Percentiles rank a stretch among this genome's conserved stretches.
These are phyloP conservation scores for Hyles euphorbiae DNA, from an alignment of 1,140 invertebrate species.

Conservation along the genomic window DNA sequence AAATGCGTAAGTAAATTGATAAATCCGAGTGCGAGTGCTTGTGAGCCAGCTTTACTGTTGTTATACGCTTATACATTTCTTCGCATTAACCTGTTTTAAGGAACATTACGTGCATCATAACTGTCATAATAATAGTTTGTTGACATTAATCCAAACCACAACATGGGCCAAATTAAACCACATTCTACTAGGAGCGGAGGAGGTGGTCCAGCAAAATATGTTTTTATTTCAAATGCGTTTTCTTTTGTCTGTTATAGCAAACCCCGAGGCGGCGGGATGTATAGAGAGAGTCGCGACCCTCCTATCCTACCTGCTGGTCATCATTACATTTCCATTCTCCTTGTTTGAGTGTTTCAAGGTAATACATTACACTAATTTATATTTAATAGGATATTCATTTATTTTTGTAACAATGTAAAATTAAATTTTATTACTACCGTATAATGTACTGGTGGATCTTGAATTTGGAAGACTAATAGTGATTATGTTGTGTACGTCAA, in stretches of 20 bases:
- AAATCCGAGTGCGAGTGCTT: slow-evolving; percentile 21
- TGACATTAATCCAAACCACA: slow-evolving; percentile 11
- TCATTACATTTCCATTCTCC: slow-evolving; percentile 90
- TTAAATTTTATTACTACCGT: neutral
- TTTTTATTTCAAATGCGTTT: slow-evolving; percentile 11
- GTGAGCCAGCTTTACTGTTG: slow-evolving; percentile 17
- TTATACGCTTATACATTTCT: slow-evolving; percentile 17
- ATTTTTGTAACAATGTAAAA: neutral
- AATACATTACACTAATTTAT: neutral
- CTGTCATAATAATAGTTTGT: slow-evolving; percentile 10
- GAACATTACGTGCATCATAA: slow-evolving; percentile 5
- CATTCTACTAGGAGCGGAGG: slow-evolving; percentile 1
- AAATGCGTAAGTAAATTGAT: slow-evolving; percentile 63
- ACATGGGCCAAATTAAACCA: slow-evolving; percentile 6
- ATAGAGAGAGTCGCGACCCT: slow-evolving; percentile 89
- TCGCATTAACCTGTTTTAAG: slow-evolving; percentile 14
- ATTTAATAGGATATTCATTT: too few relatives aligned
- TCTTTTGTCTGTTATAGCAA: slow-evolving; percentile 54
- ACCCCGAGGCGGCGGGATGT: slow-evolving; percentile 77
- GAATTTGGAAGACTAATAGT: neutral
- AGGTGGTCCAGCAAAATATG: too few relatives aligned
- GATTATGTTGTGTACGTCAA: neutral
- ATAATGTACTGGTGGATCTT: neutral
- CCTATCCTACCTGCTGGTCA: slow-evolving; percentile 85
- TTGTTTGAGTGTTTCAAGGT: slow-evolving; percentile 90